phyloP scores from a whole-genome alignment of 1,140 invertebrate species.

The Nylanderia fulva region DNA sequence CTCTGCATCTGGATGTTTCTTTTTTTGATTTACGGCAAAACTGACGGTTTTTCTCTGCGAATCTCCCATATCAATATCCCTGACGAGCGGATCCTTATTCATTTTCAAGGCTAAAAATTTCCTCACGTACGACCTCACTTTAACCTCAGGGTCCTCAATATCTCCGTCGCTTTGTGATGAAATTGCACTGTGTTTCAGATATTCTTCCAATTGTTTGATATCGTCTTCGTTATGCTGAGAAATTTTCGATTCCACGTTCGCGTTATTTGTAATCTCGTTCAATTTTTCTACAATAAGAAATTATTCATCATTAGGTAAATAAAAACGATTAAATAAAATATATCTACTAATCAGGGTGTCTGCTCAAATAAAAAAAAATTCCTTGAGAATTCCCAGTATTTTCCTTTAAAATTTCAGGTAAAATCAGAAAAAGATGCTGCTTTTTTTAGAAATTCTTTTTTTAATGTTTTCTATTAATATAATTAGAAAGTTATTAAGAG shows the following conservation, averaged over 20 bases:
- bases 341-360: no score
- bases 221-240: constrained; percentile 87
- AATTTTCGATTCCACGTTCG: constrained; percentile 74
- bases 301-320: constrained; percentile 6
- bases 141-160: constrained; percentile 88
- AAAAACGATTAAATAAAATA: no score
- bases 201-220: constrained; percentile 90
- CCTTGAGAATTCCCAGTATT: no score
- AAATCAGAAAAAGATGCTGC: no score
- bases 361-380: no score
- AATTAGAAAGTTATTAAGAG: no score
- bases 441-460: no score
- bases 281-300: constrained; percentile 78
- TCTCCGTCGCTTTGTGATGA: constrained; percentile 89
- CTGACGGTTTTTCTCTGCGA: constrained; percentile 90
- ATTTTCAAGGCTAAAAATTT: constrained; percentile 88
- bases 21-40: constrained; percentile 89
- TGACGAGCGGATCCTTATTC: constrained; percentile 85
- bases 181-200: constrained; percentile 90
- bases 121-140: constrained; percentile 90
- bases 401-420: no score
- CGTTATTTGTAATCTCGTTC: constrained; percentile 73
- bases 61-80: constrained; percentile 87
- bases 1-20: constrained; percentile 88
- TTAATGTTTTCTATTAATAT: no score